Percentiles rank a stretch among this genome's conserved stretches.
Conservation (phyloP, 2,797 vertebrate genomes). For the Sparus aurata region DNA sequence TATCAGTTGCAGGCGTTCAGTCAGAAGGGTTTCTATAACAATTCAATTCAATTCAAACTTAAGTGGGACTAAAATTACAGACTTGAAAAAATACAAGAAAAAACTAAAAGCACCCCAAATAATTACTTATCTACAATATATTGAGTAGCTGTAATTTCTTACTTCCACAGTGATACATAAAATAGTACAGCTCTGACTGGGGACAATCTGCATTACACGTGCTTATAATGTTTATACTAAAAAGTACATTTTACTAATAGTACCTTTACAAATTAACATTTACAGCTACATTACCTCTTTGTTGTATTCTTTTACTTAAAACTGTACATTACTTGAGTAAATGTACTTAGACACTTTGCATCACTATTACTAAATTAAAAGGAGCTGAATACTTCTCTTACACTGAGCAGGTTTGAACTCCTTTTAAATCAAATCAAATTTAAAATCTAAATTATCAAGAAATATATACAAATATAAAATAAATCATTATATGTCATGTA, state of each 20-base stretch:
- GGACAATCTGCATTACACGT: background rate
- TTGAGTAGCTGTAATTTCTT: no score
- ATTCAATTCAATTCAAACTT: no score
- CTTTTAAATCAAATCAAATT: background rate
- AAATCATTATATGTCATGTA: background rate
- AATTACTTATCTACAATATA: no score
- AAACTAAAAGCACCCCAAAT: no score
- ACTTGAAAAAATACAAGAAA: no score
- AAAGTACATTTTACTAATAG: background rate
- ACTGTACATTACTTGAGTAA: no score
- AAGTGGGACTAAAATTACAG: no score
- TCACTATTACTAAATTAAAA: background rate
- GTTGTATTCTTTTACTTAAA: background rate
- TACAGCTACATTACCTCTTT: background rate
- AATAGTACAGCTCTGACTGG: background rate
- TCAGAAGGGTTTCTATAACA: no score
- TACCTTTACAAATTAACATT: background rate
- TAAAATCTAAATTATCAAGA: background rate
- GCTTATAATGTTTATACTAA: background rate
- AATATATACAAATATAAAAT: background rate
- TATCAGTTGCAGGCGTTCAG: no score
- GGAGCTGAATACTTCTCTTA: background rate
- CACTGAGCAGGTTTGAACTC: background rate
- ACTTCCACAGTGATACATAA: no score
- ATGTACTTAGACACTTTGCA: no score